Percentiles rank a stretch among this genome's conserved stretches.
phyloP scores from a whole-genome alignment of 2,113 vertebrate genomes.

The Tragelaphus imberbis region DNA sequence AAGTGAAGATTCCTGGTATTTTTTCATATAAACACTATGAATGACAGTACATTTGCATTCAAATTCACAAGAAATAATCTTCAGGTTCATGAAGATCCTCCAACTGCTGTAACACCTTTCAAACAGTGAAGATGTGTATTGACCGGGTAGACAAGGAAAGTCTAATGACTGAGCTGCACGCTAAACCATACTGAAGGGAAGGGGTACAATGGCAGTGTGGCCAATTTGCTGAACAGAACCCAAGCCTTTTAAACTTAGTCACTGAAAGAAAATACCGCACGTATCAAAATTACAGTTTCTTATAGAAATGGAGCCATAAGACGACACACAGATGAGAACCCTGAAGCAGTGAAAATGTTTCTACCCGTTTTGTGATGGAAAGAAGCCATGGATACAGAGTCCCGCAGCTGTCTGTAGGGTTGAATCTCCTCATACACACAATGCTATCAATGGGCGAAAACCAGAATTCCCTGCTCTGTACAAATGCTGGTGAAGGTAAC shows the following conservation, averaged over 20 bases:
- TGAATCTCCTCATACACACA: constrained; percentile 64
- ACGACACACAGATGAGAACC: constrained; percentile 74
- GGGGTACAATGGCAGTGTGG: constrained; percentile 56
- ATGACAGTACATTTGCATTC: constrained; percentile 81
- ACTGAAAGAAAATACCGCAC: constrained; percentile 54
- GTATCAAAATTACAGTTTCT: constrained; percentile 59
- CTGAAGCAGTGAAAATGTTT: constrained; percentile 74
- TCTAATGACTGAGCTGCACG: constrained; percentile 60
- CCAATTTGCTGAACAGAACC: constrained; percentile 72
- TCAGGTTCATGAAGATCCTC: constrained; percentile 72
- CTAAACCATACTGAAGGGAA: constrained; percentile 57
- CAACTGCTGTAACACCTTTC: constrained; percentile 71
- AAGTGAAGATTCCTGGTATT: constrained; percentile 82
- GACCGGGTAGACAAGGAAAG: constrained; percentile 65
- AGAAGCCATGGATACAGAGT: constrained; percentile 72
- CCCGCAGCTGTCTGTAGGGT: constrained; percentile 67
- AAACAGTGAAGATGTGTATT: constrained; percentile 60
- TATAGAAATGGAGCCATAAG: constrained; percentile 65
- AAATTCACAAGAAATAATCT: constrained; percentile 76
- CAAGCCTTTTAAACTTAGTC: constrained; percentile 64
- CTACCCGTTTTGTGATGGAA: constrained; percentile 78
- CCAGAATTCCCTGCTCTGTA: constrained; percentile 76
- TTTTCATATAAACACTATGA: constrained; percentile 82
- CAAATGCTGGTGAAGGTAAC: constrained; percentile 83
- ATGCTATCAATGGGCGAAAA: constrained; percentile 52